These are phyloP conservation scores for Gymnothorax reevesii DNA, from an alignment of 2,797 vertebrate genomes.

Conservation along the genomic window DNA sequence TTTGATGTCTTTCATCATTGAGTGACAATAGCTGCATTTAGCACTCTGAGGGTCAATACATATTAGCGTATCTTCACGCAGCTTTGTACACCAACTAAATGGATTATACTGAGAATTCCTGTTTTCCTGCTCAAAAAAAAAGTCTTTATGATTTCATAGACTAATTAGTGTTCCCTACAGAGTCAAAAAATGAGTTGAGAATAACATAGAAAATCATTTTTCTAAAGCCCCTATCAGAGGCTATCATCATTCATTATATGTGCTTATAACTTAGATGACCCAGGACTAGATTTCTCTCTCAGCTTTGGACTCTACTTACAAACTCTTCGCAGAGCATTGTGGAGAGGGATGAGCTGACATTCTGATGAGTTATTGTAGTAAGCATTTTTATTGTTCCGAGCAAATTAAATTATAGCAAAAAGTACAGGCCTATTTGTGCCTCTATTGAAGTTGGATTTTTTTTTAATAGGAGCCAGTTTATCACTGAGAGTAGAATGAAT, in stretches of 20 bases:
- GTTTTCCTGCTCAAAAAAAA: background rate
- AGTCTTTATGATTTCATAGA: background rate
- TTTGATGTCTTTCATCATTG: too few relatives aligned
- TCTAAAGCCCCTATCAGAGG: constrained; percentile 23
- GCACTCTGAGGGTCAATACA: too few relatives aligned
- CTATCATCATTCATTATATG: constrained; percentile 29
- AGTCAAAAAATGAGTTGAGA: background rate
- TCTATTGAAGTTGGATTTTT: constrained; percentile 28
- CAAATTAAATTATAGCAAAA: constrained; percentile 58
- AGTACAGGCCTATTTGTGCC: constrained; percentile 42
- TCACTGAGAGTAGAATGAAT: constrained; percentile 40
- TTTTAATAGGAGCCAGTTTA: constrained; percentile 47
- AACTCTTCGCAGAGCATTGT: constrained; percentile 36
- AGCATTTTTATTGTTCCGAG: constrained; percentile 55
- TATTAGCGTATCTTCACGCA: too few relatives aligned
- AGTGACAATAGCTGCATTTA: too few relatives aligned
- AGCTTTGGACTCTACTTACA: constrained; percentile 30
- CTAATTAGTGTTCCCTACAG: background rate
- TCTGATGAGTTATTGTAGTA: constrained; percentile 55
- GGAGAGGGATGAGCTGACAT: constrained; percentile 44
- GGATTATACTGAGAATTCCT: background rate
- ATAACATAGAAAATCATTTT: background rate
- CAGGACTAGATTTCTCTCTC: constrained; percentile 11
- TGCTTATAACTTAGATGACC: constrained; percentile 15
- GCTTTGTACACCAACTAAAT: too few relatives aligned